Evolutionary conservation across 1,140 invertebrate species (phyloP).

Genomic region (Papilio aristodemus): DNA sequence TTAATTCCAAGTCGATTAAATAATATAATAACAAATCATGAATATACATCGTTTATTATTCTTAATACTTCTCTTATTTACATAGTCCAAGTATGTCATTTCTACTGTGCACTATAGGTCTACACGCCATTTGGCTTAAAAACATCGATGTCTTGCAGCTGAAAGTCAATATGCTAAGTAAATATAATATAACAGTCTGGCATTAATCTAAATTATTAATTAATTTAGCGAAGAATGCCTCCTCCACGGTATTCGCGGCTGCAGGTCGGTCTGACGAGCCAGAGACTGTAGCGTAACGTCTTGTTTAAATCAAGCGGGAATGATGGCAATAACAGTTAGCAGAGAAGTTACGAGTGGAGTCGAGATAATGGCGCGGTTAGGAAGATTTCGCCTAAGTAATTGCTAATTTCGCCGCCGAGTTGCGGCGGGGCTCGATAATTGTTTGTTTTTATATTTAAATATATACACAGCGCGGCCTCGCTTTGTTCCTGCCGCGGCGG

Average conservation of each 20-base stretch:
- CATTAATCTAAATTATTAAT: not conserved
- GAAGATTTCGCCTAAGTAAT: constrained; percentile 70
- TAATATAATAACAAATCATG: too few species aligned
- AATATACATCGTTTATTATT: too few species aligned
- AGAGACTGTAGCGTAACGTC: constrained; percentile 62
- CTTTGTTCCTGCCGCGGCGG: constrained; percentile 13
- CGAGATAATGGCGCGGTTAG: constrained; percentile 65
- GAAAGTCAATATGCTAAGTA: too few species aligned
- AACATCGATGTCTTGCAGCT: too few species aligned
- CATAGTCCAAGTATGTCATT: too few species aligned
- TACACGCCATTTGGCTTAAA: too few species aligned
- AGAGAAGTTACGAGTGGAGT: constrained; percentile 61
- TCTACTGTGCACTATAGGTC: too few species aligned
- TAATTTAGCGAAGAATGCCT: constrained; percentile 9
- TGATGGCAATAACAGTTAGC: constrained; percentile 78
- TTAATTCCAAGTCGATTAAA: too few species aligned
- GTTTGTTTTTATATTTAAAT: constrained; percentile 61
- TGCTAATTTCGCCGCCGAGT: constrained; percentile 67
- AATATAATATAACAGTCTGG: too few species aligned
- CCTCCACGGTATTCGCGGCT: constrained; percentile 22
- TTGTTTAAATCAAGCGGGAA: constrained; percentile 77
- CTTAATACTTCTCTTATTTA: too few species aligned
- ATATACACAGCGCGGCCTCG: not conserved
- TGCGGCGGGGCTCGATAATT: constrained; percentile 59
- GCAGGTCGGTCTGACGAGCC: constrained; percentile 40